Conservation (phyloP, 2,797 vertebrate genomes). For the Chanos chanos region DNA sequence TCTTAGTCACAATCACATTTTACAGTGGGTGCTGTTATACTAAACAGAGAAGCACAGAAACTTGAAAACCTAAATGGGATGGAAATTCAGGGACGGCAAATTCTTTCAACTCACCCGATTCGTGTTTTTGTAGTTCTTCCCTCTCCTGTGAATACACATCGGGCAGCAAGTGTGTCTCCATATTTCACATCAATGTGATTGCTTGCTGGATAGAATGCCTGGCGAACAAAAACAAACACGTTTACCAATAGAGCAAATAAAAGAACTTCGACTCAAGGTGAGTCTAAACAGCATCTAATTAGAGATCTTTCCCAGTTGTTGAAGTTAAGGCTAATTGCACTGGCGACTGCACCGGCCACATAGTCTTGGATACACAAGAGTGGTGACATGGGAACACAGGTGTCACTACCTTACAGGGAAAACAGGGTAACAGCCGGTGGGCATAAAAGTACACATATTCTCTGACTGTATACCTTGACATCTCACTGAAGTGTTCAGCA, state of each 20-base stretch:
- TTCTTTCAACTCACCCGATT: conserved; percentile 82
- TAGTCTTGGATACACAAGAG: too few species aligned
- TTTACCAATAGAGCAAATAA: background rate
- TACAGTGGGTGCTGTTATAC: background rate
- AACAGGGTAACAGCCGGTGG: too few species aligned
- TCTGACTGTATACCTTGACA: too few species aligned
- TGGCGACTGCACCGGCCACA: too few species aligned
- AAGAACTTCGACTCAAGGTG: background rate
- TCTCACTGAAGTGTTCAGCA: background rate
- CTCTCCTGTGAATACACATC: conserved; percentile 92
- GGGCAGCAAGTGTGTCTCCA: conserved; percentile 85
- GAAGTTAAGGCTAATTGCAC: too few species aligned
- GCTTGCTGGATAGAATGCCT: conserved; percentile 91
- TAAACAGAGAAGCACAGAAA: background rate
- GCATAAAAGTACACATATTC: too few species aligned
- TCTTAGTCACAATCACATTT: background rate
- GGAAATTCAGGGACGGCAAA: background rate
- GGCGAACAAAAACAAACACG: conserved; percentile 27
- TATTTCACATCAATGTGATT: conserved; percentile 75
- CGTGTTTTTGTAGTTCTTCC: conserved; percentile 81
- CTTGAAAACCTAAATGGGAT: background rate
- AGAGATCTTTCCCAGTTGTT: too few species aligned
- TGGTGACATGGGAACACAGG: too few species aligned
- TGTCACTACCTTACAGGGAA: too few species aligned
- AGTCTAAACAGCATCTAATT: background rate